A percentile compares a stretch with the other conserved stretches of the same genome.
Conservation (phyloP, 2,113 vertebrate species). For the Muntiacus reevesi region DNA sequence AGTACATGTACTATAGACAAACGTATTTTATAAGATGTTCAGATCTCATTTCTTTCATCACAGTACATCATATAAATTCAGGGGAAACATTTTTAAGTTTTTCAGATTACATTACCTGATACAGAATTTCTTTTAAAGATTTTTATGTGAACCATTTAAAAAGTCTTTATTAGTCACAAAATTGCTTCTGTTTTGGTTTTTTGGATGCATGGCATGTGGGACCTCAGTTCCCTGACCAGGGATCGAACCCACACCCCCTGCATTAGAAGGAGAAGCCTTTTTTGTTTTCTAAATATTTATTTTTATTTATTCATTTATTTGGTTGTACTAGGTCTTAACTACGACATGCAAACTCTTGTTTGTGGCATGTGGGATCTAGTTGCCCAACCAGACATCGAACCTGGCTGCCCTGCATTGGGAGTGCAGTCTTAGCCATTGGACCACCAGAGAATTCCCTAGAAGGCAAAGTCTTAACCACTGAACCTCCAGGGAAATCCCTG, state of each 20-base stretch:
- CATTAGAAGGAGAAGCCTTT: background rate
- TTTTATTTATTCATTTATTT: background rate
- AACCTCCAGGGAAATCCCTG: background rate
- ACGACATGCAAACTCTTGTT: background rate
- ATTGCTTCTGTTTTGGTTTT: background rate
- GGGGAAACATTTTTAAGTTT: background rate
- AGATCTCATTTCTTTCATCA: background rate
- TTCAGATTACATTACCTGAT: background rate
- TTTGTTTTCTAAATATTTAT: background rate
- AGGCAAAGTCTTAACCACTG: background rate
- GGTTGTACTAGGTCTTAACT: background rate
- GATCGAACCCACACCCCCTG: background rate
- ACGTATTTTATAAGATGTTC: background rate
- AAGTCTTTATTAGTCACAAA: background rate
- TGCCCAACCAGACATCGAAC: background rate
- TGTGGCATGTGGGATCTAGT: background rate
- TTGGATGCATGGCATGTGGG: background rate
- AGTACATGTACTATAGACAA: background rate
- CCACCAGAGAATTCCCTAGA: background rate
- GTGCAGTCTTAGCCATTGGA: background rate
- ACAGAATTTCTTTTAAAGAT: background rate
- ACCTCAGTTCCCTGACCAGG: background rate
- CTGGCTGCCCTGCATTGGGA: rapidly evolving
- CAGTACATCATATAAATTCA: background rate
- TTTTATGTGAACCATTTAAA: background rate